Percentiles rank a stretch among this genome's conserved stretches.
phyloP scores from a whole-genome alignment of 2,113 vertebrate genomes.

The Gobiocypris rarus region DNA sequence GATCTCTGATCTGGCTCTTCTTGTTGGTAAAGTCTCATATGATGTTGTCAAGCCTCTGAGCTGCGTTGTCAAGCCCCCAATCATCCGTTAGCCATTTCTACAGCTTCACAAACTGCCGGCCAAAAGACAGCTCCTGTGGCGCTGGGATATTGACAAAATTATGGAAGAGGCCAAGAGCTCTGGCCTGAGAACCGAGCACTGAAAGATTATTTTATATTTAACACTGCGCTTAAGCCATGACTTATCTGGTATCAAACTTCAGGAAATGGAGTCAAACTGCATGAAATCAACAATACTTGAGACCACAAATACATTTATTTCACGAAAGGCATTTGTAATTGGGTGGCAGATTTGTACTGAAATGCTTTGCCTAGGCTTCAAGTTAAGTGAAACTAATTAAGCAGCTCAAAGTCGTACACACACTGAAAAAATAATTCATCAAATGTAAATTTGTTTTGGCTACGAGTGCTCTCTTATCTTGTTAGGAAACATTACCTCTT shows the following conservation, averaged over 20 bases:
- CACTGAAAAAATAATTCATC: not conserved
- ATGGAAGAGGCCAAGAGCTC: constrained; percentile 62
- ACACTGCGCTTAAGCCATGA: constrained; percentile 57
- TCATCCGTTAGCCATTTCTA: constrained; percentile 37
- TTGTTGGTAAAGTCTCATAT: constrained; percentile 31
- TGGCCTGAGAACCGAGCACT: constrained; percentile 65
- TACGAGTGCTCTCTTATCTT: not conserved
- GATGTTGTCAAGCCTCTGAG: constrained; percentile 26
- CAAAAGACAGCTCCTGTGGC: constrained; percentile 49
- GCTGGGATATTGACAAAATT: constrained; percentile 51
- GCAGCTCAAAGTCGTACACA: constrained; percentile 4
- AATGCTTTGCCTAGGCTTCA: not conserved
- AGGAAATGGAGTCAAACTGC: constrained; percentile 51
- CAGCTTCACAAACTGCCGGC: constrained; percentile 39
- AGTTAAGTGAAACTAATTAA: constrained; percentile 31
- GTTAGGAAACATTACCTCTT: constrained; percentile 4
- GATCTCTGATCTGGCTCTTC: not conserved
- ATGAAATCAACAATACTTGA: not conserved
- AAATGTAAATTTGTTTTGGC: constrained; percentile 11
- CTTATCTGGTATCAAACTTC: constrained; percentile 65
- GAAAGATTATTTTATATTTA: constrained; percentile 66
- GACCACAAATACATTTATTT: not conserved
- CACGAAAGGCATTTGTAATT: not conserved
- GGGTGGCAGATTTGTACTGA: not conserved
- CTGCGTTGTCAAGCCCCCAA: constrained; percentile 17